phyloP scores from a whole-genome alignment of 2,888 invertebrate genomes.

The Drosophila pseudotakahashii region DNA sequence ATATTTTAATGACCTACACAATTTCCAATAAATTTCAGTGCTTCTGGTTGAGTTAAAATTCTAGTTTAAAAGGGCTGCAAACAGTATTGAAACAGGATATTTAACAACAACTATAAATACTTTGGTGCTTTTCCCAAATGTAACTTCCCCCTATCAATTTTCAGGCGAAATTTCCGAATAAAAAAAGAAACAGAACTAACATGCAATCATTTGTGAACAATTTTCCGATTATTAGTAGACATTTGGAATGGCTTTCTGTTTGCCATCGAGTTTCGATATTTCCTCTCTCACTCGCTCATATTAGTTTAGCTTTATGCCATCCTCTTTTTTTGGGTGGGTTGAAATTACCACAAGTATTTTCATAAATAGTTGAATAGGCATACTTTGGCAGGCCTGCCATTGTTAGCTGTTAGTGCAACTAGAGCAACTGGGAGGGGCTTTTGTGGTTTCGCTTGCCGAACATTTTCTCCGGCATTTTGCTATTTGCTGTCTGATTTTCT shows the following conservation, averaged over 20 bases:
- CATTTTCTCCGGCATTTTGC: constrained; percentile 21
- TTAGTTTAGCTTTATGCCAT: constrained; percentile 23
- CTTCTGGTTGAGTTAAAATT: background rate
- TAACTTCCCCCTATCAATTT: background rate
- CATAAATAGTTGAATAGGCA: constrained; percentile 73
- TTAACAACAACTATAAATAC: background rate
- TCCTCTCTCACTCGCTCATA: constrained; percentile 2
- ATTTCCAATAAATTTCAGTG: background rate
- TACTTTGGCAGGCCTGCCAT: constrained; percentile 46
- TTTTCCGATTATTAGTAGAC: constrained; percentile 52
- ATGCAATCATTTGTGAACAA: constrained; percentile 26
- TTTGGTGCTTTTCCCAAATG: background rate
- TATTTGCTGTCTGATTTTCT: constrained; percentile 29
- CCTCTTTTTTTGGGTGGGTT: constrained; percentile 20
- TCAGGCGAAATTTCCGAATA: constrained; percentile 1
- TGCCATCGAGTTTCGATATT: constrained; percentile 34
- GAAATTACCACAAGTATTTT: constrained; percentile 74
- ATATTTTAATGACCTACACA: background rate
- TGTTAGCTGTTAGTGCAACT: constrained; percentile 17
- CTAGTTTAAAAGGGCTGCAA: background rate
- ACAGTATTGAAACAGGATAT: background rate
- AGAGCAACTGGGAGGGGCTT: constrained; percentile 30
- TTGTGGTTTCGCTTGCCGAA: constrained; percentile 33
- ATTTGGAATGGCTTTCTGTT: constrained; percentile 47
- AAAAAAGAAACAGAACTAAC: constrained; percentile 6